A percentile compares a stretch with the other conserved stretches of the same genome.
Conservation (phyloP, 30 jellyfish, hydroid and myxozoan species). For the Aurelia aurita complex sp. Pacific region DNA sequence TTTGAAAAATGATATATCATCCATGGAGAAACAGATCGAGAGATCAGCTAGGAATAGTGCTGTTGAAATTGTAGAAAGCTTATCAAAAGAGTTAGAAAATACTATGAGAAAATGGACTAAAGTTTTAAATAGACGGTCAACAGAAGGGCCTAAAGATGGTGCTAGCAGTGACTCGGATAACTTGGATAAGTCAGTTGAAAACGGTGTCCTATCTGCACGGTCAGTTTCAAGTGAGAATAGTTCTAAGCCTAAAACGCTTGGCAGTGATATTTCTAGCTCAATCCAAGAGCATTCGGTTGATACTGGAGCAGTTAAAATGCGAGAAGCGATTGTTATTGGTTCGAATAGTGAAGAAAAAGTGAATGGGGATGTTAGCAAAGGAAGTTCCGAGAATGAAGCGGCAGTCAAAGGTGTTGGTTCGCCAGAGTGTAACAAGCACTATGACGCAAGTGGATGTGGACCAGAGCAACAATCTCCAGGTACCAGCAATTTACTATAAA, state of each 20-base stretch:
- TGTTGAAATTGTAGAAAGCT: slow-evolving; percentile 39
- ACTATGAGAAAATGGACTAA: slow-evolving; percentile 68
- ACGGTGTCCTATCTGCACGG: neutral
- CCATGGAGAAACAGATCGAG: slow-evolving; percentile 51
- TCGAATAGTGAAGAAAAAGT: slow-evolving; percentile 10
- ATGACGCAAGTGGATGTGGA: no score
- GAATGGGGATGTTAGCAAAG: neutral
- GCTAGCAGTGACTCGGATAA: slow-evolving; percentile 48
- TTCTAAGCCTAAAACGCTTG: neutral
- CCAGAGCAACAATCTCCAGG: no score
- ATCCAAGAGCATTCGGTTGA: no score
- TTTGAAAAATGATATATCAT: slow-evolving; percentile 44
- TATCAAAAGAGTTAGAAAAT: slow-evolving; percentile 48
- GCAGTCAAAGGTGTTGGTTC: no score
- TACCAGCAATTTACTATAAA: no score
- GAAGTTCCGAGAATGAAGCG: no score
- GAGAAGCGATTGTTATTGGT: neutral
- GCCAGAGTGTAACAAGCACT: no score
- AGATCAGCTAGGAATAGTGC: slow-evolving; percentile 51
- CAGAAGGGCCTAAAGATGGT: slow-evolving; percentile 22
- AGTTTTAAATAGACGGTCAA: slow-evolving; percentile 4
- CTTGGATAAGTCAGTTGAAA: slow-evolving; percentile 15
- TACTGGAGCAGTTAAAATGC: neutral
- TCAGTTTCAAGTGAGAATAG: slow-evolving; percentile 8
- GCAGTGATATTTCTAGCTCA: no score